These are phyloP conservation scores for Agelas oroides DNA, from an alignment of 37 sponge, comb jelly and placozoan genomes.

Conservation along the genomic window DNA sequence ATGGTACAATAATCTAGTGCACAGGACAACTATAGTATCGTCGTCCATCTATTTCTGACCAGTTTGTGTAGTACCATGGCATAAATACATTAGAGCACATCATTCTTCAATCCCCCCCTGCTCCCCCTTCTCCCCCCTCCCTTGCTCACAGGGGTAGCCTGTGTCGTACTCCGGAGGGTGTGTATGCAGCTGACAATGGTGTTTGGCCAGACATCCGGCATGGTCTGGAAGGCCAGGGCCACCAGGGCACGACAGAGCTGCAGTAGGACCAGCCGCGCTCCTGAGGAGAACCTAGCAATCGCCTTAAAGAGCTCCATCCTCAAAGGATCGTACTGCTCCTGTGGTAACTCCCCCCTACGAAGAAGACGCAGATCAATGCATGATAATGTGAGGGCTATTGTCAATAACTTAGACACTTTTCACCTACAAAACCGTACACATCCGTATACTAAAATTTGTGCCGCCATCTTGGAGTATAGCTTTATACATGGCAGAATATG, in stretches of 20 bases:
- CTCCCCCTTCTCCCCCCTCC: too few relatives aligned
- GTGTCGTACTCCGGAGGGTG: slow-evolving; percentile 39
- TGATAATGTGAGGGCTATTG: background rate
- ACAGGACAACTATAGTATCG: too few relatives aligned
- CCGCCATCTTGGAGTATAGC: too few relatives aligned
- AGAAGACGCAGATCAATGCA: background rate
- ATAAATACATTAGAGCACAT: too few relatives aligned
- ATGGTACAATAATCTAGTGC: too few relatives aligned
- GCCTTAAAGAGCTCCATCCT: slow-evolving; percentile 63
- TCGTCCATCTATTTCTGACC: too few relatives aligned
- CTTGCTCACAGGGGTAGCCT: slow-evolving; percentile 13
- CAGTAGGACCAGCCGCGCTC: slow-evolving; percentile 45
- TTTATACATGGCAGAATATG: too few relatives aligned
- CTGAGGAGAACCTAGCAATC: slow-evolving; percentile 46
- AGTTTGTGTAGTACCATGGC: too few relatives aligned
- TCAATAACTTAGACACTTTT: too few relatives aligned
- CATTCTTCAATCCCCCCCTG: too few relatives aligned
- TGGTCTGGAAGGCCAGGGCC: slow-evolving; percentile 57
- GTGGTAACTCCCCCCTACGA: slow-evolving; percentile 65
- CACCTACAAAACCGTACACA: too few relatives aligned
- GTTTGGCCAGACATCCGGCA: slow-evolving; percentile 80
- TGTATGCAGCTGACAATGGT: slow-evolving; percentile 63
- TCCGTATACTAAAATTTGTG: too few relatives aligned
- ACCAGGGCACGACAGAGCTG: slow-evolving; percentile 69
- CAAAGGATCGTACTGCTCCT: slow-evolving; percentile 57